These are phyloP conservation scores for Conus betulinus DNA, from an alignment of 1,140 invertebrate genomes.

Conservation along the genomic window DNA sequence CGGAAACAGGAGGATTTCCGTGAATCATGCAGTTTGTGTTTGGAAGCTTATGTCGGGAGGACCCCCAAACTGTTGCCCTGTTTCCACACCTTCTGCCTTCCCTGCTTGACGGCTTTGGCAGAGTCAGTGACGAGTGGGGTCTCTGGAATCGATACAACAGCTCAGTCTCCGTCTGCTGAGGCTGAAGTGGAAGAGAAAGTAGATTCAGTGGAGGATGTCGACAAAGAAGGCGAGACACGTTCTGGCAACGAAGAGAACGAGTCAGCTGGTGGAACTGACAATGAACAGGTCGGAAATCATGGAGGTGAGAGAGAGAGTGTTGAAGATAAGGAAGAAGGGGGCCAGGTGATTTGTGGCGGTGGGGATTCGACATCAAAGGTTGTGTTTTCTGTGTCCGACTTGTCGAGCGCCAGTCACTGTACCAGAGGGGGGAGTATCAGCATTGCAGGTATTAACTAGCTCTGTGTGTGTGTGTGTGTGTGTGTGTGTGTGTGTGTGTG, in stretches of 20 bases:
- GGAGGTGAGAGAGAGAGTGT: neutral
- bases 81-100: constrained; percentile 34
- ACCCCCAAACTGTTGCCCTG: constrained; percentile 14
- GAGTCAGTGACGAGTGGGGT: neutral
- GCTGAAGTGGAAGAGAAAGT: too few species aligned
- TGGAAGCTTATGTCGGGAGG: constrained; percentile 21
- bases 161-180: too few species aligned
- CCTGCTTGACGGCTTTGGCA: neutral
- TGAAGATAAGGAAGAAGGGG: neutral
- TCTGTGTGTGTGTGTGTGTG: too few species aligned
- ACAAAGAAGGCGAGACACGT: too few species aligned
- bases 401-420: constrained; percentile 4
- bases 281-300: neutral
- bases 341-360: neutral
- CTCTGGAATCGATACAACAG: too few species aligned
- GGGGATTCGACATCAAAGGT: neutral
- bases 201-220: too few species aligned
- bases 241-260: neutral
- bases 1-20: neutral
- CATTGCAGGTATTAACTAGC: neutral
- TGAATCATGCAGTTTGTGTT: constrained; percentile 7
- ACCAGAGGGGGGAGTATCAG: neutral
- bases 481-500: constrained; percentile 16
- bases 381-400: neutral
- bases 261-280: neutral